phyloP scores from a whole-genome alignment of 2,888 invertebrate genomes.

The Drosophila buzzatii region DNA sequence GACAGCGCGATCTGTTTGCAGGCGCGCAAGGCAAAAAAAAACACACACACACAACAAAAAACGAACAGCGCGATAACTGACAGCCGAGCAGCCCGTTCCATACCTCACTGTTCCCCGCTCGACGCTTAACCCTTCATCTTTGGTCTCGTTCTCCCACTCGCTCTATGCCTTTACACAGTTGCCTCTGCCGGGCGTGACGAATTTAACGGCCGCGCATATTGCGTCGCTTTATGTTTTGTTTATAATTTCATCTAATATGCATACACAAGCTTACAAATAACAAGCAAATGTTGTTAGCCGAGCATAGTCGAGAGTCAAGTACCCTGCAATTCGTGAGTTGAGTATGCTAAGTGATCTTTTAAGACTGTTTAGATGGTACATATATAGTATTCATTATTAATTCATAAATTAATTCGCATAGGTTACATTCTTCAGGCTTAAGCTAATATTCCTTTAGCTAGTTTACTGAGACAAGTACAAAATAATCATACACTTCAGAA shows the following conservation, averaged over 20 bases:
- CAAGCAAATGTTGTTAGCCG: background rate
- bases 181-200: constrained; percentile 72
- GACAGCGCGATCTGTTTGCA: constrained; percentile 39
- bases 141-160: constrained; percentile 10
- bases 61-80: constrained; percentile 54
- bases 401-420: background rate
- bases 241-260: constrained; percentile 81
- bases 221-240: constrained; percentile 74
- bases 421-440: background rate
- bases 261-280: constrained; percentile 49
- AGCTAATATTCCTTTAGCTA: background rate
- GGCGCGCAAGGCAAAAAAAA: constrained; percentile 20
- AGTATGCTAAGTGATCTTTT: background rate
- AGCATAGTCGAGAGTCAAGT: background rate
- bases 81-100: constrained; percentile 32
- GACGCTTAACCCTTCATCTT: background rate
- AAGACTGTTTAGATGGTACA: background rate
- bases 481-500: constrained; percentile 23
- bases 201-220: constrained; percentile 61
- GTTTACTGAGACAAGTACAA: constrained; percentile 9
- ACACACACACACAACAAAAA: constrained; percentile 50
- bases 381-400: background rate
- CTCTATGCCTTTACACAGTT: constrained; percentile 30
- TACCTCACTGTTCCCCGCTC: background rate
- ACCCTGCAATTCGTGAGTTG: constrained; percentile 1